Evolutionary conservation across 1,140 invertebrate species (phyloP), one percentile per base, ranked within the genome.

Genomic region (Radopholus similis): DNA sequence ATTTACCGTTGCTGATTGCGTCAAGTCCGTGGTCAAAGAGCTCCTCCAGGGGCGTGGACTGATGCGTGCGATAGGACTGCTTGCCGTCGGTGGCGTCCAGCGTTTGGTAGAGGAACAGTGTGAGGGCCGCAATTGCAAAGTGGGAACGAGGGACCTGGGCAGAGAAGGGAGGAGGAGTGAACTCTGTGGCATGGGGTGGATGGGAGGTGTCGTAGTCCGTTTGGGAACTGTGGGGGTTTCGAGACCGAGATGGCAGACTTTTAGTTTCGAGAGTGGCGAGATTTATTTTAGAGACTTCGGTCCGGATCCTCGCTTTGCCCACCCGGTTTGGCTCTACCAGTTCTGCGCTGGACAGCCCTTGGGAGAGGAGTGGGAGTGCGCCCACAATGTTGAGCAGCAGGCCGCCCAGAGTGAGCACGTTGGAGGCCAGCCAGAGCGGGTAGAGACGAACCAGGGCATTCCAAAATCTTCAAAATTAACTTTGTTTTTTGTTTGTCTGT

Each of bases 81-180:
- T 99, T 99, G 1, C 96, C 95, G 86, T 99, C 96, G 64, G 97
- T 96, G 38, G 96, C 95, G 86, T 99, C 96, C 70, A 99, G 86
- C 78, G 93, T 95, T 86, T 99, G 96, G 85, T 99, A 99, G 58
- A 96, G 85, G 85, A 99, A 98, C 55, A 99, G 86, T 23, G 95
- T 95, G 44, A 97, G 75, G 1, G 90, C 94, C 84, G 92, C 95
- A 0, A 95, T 82, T 37, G 92, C 86, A 83, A 91, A 94, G 13
- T n/a, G 91, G 89, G 93, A 93, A 97, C 82, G 89, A 85, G 51
- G 96, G 95, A 37, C 90, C 89, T n/a, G n/a, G n/a, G n/a, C 79
- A 80, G 34, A 74, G 77, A 77, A 5, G 11, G 35, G 0, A 38
- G 26, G 47, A 63, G 23, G 42, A 58, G 26, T 21, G n/a, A n/a